phyloP scores from a whole-genome alignment of 2,888 invertebrate species.

The Adela reaumurella region DNA sequence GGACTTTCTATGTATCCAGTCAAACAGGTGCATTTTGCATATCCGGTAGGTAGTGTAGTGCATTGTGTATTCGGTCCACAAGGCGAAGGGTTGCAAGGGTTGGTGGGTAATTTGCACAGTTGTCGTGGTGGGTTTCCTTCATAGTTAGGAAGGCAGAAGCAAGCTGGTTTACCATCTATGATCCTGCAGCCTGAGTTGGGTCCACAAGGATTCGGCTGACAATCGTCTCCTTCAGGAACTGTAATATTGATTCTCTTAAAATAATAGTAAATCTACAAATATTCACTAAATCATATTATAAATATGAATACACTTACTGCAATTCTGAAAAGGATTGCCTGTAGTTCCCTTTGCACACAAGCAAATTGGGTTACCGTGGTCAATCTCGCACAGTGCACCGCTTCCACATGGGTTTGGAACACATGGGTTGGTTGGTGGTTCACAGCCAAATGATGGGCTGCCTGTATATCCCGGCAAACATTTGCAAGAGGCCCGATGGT shows the following conservation, averaged over 20 bases:
- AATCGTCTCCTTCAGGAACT: slow-evolving; percentile 88
- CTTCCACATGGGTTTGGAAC: slow-evolving; percentile 84
- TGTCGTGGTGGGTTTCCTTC: slow-evolving; percentile 78
- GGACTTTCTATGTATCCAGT: slow-evolving; percentile 81
- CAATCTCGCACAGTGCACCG: slow-evolving; percentile 79
- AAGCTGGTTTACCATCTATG: slow-evolving; percentile 70
- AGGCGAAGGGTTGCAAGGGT: slow-evolving; percentile 80
- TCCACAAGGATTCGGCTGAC: slow-evolving; percentile 80
- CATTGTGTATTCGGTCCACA: slow-evolving; percentile 90
- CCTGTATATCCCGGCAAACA: slow-evolving; percentile 80
- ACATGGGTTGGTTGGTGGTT: slow-evolving; percentile 73
- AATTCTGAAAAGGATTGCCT: slow-evolving; percentile 86
- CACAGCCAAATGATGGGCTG: slow-evolving; percentile 69
- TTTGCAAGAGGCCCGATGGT: slow-evolving; percentile 77
- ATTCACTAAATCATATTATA: slow-evolving; percentile 1
- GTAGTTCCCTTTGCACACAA: slow-evolving; percentile 86
- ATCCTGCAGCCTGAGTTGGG: slow-evolving; percentile 78
- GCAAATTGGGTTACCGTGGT: slow-evolving; percentile 83
- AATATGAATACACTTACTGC: slow-evolving; percentile 67
- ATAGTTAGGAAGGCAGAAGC: slow-evolving; percentile 85
- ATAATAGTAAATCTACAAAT: slow-evolving; percentile 2
- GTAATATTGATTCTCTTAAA: too few species aligned
- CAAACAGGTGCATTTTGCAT: slow-evolving; percentile 84
- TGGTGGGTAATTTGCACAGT: slow-evolving; percentile 67
- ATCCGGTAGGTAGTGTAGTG: slow-evolving; percentile 69